Base-by-base conservation (phyloP, 2,888 invertebrate species). In the Cancer borealis region DNA sequence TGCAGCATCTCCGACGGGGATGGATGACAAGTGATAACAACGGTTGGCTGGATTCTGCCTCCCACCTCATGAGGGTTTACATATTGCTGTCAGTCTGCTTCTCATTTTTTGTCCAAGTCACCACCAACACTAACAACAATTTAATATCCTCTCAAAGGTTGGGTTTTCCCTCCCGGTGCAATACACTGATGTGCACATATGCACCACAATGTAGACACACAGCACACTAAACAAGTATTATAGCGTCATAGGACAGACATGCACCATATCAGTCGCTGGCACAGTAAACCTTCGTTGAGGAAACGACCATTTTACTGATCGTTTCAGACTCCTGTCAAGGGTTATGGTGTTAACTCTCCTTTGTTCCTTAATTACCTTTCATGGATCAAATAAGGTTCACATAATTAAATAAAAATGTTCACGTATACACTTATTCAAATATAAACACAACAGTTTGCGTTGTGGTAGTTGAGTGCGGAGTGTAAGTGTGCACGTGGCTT, bases 11-110 rank as follows among this genome's bases (percentile, higher is more conserved):
- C 26, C 26, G 73, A 73, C 73, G n/a, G 73, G 73, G 73, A 73
- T 73, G 73, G 73, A 73, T 73, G 73, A 73, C 73, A 26, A 73
- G 73, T 73, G 73, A 73, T 73, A 73, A 73, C n/a, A 26, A 73
- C n/a, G n/a, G 73, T 5, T 73, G 73, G 73, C 73, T 73, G 73
- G 26, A 73, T 6, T 26, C 73, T 26, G n/a, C 73, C 26, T 26
- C n/a, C 73, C 26, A n/a, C 73, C 73, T 73, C 10, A 73, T 73
- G 73, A 26, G 73, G 73, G 8, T 73, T 21, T 26, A n/a, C 73
- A n/a, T 73, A n/a, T 26, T n/a, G n/a, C 73, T 73, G 73, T 73
- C 73, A n/a, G 73, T 73, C 26, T 73, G 73, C 73, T 73, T 21
- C 26, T 10, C 73, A 73, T 73, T 73, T 73, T 73, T 66, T 73